Percentiles rank a stretch among this genome's conserved stretches.
phyloP scores from a whole-genome alignment of 92 coral and sea anemone genomes.

The Blastomussa wellsi region DNA sequence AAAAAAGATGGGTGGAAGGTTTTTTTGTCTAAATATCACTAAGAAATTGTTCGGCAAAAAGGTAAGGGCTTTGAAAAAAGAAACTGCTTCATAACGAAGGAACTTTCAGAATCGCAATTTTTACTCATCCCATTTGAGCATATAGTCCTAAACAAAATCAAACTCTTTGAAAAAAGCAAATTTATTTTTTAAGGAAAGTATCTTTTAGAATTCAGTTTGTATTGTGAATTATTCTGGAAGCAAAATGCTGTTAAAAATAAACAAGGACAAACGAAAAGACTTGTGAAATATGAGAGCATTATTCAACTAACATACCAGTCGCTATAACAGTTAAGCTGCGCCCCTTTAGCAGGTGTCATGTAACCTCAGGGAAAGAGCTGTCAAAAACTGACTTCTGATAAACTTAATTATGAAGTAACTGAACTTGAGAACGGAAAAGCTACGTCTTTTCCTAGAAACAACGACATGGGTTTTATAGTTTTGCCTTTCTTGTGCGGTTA shows the following conservation, averaged over 20 bases:
- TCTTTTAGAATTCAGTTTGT: not conserved
- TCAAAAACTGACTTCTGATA: conserved; percentile 11
- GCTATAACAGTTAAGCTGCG: not conserved
- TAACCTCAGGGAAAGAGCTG: not conserved
- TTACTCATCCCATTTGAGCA: not conserved
- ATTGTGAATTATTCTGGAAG: not conserved
- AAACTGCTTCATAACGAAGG: not conserved
- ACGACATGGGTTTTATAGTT: not conserved
- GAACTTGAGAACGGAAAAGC: not conserved
- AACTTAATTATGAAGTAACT: not conserved
- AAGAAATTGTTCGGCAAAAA: not conserved
- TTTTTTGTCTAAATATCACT: not conserved
- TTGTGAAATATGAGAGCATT: not conserved
- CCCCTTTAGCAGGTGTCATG: conserved; percentile 36
- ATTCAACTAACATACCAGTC: conserved; percentile 18
- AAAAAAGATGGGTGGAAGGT: not conserved
- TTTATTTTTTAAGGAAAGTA: not conserved
- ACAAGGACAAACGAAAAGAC: not conserved
- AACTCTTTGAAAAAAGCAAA: not conserved
- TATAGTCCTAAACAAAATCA: not conserved
- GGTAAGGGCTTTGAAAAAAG: not conserved
- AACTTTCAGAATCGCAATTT: not conserved
- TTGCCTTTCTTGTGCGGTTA: not conserved
- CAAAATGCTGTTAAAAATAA: no score
- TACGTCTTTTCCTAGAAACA: not conserved